phyloP scores from a whole-genome alignment of 2,888 invertebrate species.

The Autographa gamma region DNA sequence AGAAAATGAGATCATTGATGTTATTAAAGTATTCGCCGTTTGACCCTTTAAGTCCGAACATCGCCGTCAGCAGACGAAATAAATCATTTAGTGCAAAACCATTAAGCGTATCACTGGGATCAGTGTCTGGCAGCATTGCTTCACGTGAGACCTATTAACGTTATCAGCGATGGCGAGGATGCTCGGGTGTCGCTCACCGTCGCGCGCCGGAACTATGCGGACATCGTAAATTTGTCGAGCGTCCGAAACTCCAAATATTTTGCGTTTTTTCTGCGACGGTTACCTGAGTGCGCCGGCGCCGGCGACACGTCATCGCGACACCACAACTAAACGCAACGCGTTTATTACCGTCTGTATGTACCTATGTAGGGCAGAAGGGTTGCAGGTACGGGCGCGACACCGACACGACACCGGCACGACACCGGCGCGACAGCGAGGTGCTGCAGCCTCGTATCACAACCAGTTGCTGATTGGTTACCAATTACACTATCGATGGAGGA shows the following conservation, averaged over 20 bases:
- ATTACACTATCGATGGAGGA: background rate
- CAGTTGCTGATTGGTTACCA: background rate
- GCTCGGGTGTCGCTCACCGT: conserved; percentile 10
- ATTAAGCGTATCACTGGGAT: conserved; percentile 10
- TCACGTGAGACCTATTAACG: background rate
- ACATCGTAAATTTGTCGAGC: conserved; percentile 45
- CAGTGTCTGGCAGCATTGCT: background rate
- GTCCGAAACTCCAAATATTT: conserved; percentile 38
- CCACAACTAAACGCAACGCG: conserved; percentile 23
- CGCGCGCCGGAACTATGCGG: conserved; percentile 38
- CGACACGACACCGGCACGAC: background rate
- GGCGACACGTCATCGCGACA: conserved; percentile 38
- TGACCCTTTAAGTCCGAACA: background rate
- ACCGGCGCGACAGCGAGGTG: background rate
- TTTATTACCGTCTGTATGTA: conserved; percentile 45
- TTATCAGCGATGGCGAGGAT: conserved; percentile 14
- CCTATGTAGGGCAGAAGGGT: conserved; percentile 56
- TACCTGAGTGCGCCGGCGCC: conserved; percentile 50
- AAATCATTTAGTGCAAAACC: conserved; percentile 7
- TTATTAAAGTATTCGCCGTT: conserved; percentile 3
- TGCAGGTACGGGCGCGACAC: conserved; percentile 47
- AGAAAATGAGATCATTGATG: background rate
- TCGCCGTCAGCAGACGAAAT: background rate
- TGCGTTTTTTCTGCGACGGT: conserved; percentile 37
- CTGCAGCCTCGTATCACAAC: background rate